These are phyloP conservation scores for Phrynosoma blainvillii DNA, from an alignment of 2,113 vertebrate species.

Conservation along the genomic window DNA sequence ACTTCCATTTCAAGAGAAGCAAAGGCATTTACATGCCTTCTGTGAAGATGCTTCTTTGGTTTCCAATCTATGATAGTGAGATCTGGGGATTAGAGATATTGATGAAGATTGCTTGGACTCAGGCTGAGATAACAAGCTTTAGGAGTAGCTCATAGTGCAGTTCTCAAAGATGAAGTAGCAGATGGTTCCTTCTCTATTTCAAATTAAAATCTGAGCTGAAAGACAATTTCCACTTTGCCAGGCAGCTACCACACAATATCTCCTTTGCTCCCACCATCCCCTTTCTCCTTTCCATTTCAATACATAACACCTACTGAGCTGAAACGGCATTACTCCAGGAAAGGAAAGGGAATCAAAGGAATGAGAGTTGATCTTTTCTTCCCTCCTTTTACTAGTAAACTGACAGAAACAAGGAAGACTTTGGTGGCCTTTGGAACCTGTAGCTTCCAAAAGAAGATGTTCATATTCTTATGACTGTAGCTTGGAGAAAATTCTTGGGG, in stretches of 20 bases:
- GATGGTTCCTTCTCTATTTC: neutral
- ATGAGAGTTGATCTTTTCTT: neutral
- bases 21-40: neutral
- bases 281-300: neutral
- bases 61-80: neutral
- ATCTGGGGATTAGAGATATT: neutral
- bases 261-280: neutral
- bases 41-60: neutral
- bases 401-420: neutral
- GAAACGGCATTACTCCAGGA: too few relatives aligned
- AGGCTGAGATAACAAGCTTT: neutral
- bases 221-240: neutral
- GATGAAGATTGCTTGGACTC: neutral
- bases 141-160: neutral
- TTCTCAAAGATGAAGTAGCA: neutral
- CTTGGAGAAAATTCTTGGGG: neutral
- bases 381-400: neutral
- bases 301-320: neutral
- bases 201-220: neutral
- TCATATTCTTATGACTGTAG: neutral
- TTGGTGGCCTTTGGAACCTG: neutral
- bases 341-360: too few relatives aligned
- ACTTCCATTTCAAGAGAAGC: neutral
- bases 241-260: neutral
- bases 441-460: neutral